A percentile compares a stretch with the other conserved stretches of the same genome.
phyloP scores from a whole-genome alignment of 2,113 vertebrate genomes.

The Phylloscopus trochiloides region DNA sequence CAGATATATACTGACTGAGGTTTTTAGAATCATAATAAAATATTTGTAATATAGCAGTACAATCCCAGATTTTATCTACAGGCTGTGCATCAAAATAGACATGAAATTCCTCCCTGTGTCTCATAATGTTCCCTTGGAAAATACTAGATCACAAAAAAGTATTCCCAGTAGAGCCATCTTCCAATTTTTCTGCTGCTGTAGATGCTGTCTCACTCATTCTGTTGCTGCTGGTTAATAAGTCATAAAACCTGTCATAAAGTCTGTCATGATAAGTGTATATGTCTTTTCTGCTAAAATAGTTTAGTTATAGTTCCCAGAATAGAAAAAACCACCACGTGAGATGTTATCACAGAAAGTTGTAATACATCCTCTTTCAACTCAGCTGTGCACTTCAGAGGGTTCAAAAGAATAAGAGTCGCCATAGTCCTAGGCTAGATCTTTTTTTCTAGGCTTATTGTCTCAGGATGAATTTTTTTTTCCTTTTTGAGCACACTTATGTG shows the following conservation, averaged over 20 bases:
- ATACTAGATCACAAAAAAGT: constrained; percentile 1
- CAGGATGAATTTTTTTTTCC: not conserved
- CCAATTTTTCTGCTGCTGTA: not conserved
- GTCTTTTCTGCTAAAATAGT: constrained; percentile 20
- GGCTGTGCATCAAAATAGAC: constrained; percentile 16
- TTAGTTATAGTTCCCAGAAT: not conserved
- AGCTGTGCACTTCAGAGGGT: not conserved
- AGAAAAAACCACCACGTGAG: not conserved
- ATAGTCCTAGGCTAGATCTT: not conserved
- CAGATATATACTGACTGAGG: not conserved
- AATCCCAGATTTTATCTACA: not conserved
- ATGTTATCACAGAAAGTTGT: not conserved
- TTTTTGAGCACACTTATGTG: not conserved
- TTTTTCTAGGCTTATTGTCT: not conserved
- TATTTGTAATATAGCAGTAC: not conserved
- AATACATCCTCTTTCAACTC: not conserved
- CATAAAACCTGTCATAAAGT: constrained; percentile 31
- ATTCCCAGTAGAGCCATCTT: not conserved
- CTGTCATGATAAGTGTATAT: not conserved
- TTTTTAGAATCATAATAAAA: constrained; percentile 16
- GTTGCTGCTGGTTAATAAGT: constrained; percentile 31
- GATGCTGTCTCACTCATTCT: constrained; percentile 23
- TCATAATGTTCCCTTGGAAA: not conserved
- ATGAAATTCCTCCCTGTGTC: not conserved
- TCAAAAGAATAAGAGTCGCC: not conserved